Conservation (phyloP, 2,113 vertebrate genomes). For the Pimephales promelas region DNA sequence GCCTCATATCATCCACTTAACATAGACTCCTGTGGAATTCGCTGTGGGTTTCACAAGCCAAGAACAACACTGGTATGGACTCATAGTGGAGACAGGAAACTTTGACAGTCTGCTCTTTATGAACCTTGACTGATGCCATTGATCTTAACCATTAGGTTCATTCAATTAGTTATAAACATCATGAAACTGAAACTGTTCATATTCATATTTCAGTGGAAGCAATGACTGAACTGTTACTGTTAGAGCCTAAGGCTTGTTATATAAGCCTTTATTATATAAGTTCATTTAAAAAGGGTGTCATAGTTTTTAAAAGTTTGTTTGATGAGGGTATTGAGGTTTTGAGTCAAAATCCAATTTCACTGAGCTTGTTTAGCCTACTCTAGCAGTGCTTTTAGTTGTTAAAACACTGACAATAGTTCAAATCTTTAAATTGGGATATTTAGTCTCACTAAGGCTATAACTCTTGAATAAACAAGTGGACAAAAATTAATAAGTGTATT, state of each 20-base stretch:
- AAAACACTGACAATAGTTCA: neutral
- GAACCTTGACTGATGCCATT: neutral
- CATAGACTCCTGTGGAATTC: neutral
- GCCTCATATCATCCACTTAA: conserved; percentile 16
- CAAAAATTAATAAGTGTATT: too few relatives aligned
- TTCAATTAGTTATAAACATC: neutral
- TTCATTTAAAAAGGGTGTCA: neutral
- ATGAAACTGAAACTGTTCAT: neutral
- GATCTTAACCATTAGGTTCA: neutral
- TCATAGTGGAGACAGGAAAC: conserved; percentile 1
- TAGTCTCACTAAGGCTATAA: too few relatives aligned
- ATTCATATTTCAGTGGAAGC: neutral
- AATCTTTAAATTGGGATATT: too few relatives aligned
- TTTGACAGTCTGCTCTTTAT: conserved; percentile 17
- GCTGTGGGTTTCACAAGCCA: neutral
- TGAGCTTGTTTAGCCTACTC: neutral
- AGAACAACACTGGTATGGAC: conserved; percentile 1
- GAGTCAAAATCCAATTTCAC: neutral
- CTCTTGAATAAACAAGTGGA: too few relatives aligned
- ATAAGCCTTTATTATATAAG: neutral
- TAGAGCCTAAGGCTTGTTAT: neutral
- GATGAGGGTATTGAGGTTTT: neutral
- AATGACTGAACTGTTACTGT: neutral
- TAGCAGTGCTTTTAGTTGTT: neutral
- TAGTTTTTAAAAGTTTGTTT: too few relatives aligned